Evolutionary conservation across 37 sponge, comb jelly and placozoan species (phyloP).

Genomic region (Aplysina aerophoba): DNA sequence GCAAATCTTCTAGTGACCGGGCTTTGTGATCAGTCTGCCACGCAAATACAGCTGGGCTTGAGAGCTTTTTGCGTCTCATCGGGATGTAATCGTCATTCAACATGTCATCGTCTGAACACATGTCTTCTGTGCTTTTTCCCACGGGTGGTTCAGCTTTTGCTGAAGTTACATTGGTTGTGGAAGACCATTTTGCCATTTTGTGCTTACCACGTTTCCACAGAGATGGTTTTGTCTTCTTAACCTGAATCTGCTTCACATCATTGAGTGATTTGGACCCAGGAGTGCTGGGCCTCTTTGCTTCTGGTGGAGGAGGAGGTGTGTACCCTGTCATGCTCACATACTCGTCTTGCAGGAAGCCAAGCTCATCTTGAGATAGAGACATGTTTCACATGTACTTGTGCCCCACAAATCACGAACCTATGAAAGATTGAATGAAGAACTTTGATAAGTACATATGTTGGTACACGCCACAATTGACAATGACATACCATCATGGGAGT

Average conservation of each 20-base stretch:
- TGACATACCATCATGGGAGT: too few species aligned
- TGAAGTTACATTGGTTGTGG: not conserved
- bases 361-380: conserved; percentile 21
- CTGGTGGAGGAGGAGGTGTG: too few species aligned
- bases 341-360: not conserved
- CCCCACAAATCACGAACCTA: too few species aligned
- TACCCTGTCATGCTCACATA: conserved; percentile 12
- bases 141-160: not conserved
- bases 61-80: not conserved
- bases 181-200: conserved; percentile 1
- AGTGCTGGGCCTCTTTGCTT: not conserved
- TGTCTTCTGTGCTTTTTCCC: not conserved
- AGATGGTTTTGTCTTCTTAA: not conserved
- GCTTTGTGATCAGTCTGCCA: not conserved
- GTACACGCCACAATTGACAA: too few species aligned
- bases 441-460: too few species aligned
- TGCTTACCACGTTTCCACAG: conserved; percentile 2
- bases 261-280: conserved; percentile 1
- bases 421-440: too few species aligned
- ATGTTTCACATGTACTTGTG: not conserved
- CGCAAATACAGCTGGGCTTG: not conserved
- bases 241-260: not conserved
- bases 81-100: not conserved
- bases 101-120: not conserved
- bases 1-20: not conserved